Evolutionary conservation across 2,113 vertebrate species (phyloP), one percentile per base, ranked within the genome.

Genomic region (Polyodon spathula): DNA sequence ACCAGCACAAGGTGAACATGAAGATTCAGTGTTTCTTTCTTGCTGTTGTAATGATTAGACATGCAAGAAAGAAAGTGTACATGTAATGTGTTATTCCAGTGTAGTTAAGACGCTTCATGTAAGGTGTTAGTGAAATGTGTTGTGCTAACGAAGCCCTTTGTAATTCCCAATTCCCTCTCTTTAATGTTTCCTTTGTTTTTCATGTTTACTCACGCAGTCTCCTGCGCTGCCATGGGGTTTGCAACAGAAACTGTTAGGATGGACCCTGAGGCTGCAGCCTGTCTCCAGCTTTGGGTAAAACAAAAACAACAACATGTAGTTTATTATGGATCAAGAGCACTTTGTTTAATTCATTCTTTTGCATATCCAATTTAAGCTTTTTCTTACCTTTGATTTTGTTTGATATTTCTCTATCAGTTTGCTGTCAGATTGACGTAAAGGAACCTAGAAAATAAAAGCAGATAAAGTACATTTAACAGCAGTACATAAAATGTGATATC

Each of bases 161-260:
- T n/a, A n/a, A n/a, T n/a, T n/a, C n/a, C n/a, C n/a, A n/a, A n/a
- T n/a, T n/a, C n/a, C n/a, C n/a, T n/a, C n/a, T n/a, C 43, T 44
- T 27, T 7, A 41, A 2, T 6, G 2, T 2, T 6, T 15, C 12
- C 10, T 15, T 38, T 58, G 14, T 42, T 42, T 5, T 58, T 40
- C 2, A 1, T 7, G 1, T 58, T 40, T 40, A 84, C 84, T 88
- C 63, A 86, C 81, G 0, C 0, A 4, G 70, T 43, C 0, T 44
- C 48, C 63, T 73, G 68, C 60, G 76, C 56, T 0, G 74, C 65
- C 66, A 74, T 80, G 40, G 69, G 71, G 63, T 84, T 88, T 5
- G 76, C 70, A 59, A 89, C 72, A 53, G 82, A 88, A 60, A 84
- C 78, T 0, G 74, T 87, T 64, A 87, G 71, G 6, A 81, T 75